A percentile compares a stretch with the other conserved stretches of the same genome.
These are phyloP conservation scores for Denticeps clupeoides DNA, from an alignment of 2,797 vertebrate species.

Conservation along the genomic window DNA sequence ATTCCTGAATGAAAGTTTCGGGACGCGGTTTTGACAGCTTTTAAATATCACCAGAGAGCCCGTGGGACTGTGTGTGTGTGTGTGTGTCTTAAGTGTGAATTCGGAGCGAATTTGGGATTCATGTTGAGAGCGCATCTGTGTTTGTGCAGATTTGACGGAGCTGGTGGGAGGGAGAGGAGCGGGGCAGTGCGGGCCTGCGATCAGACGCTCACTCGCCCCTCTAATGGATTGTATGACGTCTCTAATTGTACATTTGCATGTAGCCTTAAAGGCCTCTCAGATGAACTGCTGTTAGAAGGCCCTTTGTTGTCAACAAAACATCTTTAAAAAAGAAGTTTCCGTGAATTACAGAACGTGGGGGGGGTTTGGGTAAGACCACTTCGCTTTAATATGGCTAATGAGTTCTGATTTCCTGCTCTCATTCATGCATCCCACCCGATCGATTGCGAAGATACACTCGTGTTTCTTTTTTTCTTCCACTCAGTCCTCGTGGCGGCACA, in stretches of 20 bases:
- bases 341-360: no score
- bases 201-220: no score
- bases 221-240: no score
- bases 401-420: slow-evolving; percentile 48
- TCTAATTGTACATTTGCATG: no score
- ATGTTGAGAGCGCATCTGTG: slow-evolving; percentile 3
- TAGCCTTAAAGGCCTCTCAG: no score
- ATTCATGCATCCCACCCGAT: slow-evolving; percentile 43
- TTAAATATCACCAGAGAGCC: slow-evolving; percentile 32
- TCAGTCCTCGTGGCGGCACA: slow-evolving; percentile 22
- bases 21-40: slow-evolving; percentile 50
- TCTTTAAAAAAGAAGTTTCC: no score
- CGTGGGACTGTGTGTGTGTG: neutral
- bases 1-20: slow-evolving; percentile 53
- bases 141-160: slow-evolving; percentile 8
- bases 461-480: slow-evolving; percentile 19
- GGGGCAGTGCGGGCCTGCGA: no score
- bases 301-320: no score
- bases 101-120: no score
- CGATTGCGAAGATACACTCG: slow-evolving; percentile 51
- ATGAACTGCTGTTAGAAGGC: no score
- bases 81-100: no score
- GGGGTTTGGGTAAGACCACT: no score
- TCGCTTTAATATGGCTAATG: slow-evolving; percentile 45
- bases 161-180: neutral